Percentiles rank a stretch among this genome's conserved stretches.
phyloP scores from a whole-genome alignment of 2,888 invertebrate species.

The Diplazon laetatorius region DNA sequence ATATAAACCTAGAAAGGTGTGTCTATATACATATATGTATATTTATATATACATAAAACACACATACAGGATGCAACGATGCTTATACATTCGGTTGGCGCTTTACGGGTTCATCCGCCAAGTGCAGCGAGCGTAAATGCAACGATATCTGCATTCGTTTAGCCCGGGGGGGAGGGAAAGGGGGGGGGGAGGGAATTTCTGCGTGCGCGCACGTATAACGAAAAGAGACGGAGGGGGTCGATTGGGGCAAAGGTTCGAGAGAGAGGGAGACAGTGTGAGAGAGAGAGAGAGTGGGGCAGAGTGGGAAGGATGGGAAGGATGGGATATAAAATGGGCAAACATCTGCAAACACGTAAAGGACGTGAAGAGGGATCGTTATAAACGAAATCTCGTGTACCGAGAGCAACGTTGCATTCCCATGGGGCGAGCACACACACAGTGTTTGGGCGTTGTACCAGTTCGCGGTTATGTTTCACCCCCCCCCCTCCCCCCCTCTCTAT shows the following conservation, averaged over 20 bases:
- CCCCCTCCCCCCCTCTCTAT: too few species aligned
- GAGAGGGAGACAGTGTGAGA: background rate
- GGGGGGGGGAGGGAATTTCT: too few species aligned
- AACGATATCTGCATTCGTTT: conserved; percentile 65
- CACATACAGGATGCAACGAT: conserved; percentile 57
- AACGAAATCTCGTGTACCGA: conserved; percentile 43
- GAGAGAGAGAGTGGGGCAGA: conserved; percentile 17
- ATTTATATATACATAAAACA: background rate
- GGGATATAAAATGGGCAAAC: conserved; percentile 55
- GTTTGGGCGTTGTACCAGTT: conserved; percentile 57
- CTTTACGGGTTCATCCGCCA: conserved; percentile 49
- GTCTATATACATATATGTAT: too few species aligned
- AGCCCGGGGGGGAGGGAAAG: too few species aligned
- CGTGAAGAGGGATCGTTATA: conserved; percentile 57
- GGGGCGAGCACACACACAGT: conserved; percentile 31
- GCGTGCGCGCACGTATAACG: conserved; percentile 45
- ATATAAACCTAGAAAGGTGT: background rate
- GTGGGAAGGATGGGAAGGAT: conserved; percentile 13
- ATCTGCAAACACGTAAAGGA: conserved; percentile 59
- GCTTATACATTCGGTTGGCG: conserved; percentile 48
- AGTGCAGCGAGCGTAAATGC: conserved; percentile 66
- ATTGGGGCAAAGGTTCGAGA: background rate
- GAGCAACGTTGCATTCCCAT: too few species aligned
- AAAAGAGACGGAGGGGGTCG: conserved; percentile 26
- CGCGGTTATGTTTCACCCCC: conserved; percentile 61